A percentile compares a stretch with the other conserved stretches of the same genome.
Evolutionary conservation across 2,113 vertebrate genomes (phyloP).

Genomic region (Cepphus grylle): DNA sequence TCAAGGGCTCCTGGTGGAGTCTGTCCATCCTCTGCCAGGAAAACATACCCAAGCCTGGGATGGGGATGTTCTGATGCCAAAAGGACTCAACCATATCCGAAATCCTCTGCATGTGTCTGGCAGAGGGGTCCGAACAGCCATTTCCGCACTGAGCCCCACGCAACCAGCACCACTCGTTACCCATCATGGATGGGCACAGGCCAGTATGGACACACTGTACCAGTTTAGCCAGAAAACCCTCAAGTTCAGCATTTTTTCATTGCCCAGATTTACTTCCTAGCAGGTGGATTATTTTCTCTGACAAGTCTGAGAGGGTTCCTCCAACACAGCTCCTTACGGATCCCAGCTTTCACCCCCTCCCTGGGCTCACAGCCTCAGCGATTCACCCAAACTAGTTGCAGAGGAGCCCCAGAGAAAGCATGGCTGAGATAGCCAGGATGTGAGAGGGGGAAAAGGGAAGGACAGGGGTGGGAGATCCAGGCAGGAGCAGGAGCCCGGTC

Average conservation of each 20-base stretch:
- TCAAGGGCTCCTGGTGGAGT: background rate
- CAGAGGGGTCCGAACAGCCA: fast-evolving
- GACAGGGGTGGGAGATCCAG: background rate
- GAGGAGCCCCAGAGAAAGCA: background rate
- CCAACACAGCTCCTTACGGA: background rate
- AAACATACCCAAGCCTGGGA: background rate
- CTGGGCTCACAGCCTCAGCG: background rate
- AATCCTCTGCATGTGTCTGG: fast-evolving
- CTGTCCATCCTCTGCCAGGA: background rate
- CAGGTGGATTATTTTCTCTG: background rate
- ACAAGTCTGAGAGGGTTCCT: background rate
- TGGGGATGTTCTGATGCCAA: fast-evolving
- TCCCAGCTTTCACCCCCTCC: background rate
- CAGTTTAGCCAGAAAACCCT: background rate
- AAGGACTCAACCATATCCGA: fast-evolving
- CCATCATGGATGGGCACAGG: fast-evolving
- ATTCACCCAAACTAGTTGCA: background rate
- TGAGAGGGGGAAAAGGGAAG: background rate
- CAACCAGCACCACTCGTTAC: fast-evolving
- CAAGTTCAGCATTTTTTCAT: background rate
- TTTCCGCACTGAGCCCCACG: fast-evolving
- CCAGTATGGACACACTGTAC: background rate
- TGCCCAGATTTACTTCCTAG: background rate
- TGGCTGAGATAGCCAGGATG: background rate
- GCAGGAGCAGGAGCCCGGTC: background rate